Evolutionary conservation across 2,113 vertebrate genomes (phyloP).

Genomic region (Platycercus adscitus): DNA sequence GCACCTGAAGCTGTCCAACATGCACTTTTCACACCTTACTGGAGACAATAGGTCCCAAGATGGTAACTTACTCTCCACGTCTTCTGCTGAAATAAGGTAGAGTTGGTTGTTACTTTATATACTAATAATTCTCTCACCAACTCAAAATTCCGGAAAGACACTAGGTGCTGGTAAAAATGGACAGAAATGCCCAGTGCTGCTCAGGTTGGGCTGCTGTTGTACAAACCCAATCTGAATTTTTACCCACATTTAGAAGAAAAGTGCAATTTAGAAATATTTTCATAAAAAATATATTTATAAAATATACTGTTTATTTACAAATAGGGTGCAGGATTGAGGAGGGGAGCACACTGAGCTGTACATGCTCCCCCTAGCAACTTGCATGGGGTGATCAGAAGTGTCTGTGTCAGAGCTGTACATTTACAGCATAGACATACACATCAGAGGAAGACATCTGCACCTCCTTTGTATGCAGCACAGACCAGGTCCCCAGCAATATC

Average conservation of each 20-base stretch:
- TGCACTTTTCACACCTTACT: not conserved
- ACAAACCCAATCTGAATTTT: not conserved
- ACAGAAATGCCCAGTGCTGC: not conserved
- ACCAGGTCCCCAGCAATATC: not conserved
- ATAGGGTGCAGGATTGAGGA: not conserved
- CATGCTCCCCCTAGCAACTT: not conserved
- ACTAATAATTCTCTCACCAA: not conserved
- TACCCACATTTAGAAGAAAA: not conserved
- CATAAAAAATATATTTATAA: not conserved
- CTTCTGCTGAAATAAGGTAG: not conserved
- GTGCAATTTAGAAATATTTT: not conserved
- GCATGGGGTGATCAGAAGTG: not conserved
- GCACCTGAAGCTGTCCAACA: not conserved
- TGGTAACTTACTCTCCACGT: fast-evolving
- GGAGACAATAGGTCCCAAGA: not conserved
- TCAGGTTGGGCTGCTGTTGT: not conserved
- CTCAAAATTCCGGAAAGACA: not conserved
- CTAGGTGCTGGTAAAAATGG: not conserved
- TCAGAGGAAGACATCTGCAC: not conserved
- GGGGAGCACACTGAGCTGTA: not conserved
- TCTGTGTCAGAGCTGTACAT: not conserved
- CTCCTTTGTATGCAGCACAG: not conserved
- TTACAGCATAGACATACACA: not conserved
- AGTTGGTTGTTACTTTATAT: not conserved
- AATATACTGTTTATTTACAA: not conserved